A percentile compares a stretch with the other conserved stretches of the same genome.
Conservation (phyloP, 2,797 vertebrate species). For the Meda fulgida region DNA sequence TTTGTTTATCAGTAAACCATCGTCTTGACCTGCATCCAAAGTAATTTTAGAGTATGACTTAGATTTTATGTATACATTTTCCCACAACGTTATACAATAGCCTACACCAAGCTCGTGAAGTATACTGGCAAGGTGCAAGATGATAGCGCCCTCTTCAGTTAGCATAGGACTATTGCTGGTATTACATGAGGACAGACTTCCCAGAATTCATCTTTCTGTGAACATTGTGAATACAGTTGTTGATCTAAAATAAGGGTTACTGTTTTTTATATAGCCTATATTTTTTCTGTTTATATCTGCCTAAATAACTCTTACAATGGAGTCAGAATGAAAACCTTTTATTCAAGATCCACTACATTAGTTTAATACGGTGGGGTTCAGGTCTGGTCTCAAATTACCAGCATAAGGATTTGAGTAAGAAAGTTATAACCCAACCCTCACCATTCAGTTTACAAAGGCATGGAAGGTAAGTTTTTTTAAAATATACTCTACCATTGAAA, state of each 20-base stretch:
- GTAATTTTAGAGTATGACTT: neutral
- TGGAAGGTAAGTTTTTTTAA: neutral
- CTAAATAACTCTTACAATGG: neutral
- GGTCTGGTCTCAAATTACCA: neutral
- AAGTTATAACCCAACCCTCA: neutral
- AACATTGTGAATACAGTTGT: neutral
- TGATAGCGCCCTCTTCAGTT: constrained; percentile 38
- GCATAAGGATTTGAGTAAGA: neutral
- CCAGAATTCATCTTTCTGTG: neutral
- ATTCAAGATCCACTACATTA: neutral
- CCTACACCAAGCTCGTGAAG: neutral
- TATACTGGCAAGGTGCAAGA: neutral
- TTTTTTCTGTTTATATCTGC: neutral
- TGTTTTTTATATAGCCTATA: neutral
- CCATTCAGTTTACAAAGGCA: neutral
- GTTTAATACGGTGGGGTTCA: neutral
- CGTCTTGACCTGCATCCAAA: neutral
- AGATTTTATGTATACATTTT: neutral
- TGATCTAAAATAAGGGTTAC: constrained; percentile 1
- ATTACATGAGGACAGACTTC: neutral
- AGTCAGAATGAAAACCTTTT: too few relatives aligned
- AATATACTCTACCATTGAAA: neutral
- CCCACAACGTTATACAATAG: neutral
- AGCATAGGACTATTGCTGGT: neutral
- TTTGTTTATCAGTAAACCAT: neutral